phyloP scores from a whole-genome alignment of 2,888 invertebrate species.

The Eulithis testata region DNA sequence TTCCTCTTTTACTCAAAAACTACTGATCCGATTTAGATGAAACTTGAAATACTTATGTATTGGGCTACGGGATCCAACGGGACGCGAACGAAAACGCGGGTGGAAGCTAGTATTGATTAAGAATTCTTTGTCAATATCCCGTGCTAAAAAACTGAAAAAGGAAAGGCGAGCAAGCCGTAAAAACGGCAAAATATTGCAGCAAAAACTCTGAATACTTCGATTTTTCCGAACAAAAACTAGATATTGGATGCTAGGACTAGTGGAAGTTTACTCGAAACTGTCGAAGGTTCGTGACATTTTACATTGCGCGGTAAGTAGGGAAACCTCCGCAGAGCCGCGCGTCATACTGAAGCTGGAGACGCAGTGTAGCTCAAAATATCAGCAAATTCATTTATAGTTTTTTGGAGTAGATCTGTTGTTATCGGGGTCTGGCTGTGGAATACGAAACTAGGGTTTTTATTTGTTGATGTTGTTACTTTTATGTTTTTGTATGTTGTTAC shows the following conservation, averaged over 20 bases:
- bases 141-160: not conserved
- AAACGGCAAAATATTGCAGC: conserved; percentile 17
- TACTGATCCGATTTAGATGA: too few relatives aligned
- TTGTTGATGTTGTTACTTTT: not conserved
- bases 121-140: not conserved
- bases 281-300: too few relatives aligned
- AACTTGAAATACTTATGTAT: not conserved
- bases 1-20: too few relatives aligned
- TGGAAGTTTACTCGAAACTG: not conserved
- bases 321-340: too few relatives aligned
- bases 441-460: not conserved
- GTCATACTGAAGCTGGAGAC: too few relatives aligned
- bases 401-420: not conserved
- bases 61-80: too few relatives aligned
- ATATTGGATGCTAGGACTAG: conserved; percentile 3
- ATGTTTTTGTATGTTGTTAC: not conserved
- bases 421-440: not conserved
- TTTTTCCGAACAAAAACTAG: conserved; percentile 13
- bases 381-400: too few relatives aligned
- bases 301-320: too few relatives aligned
- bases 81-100: too few relatives aligned
- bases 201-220: not conserved
- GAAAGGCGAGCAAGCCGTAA: conserved; percentile 17
- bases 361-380: too few relatives aligned
- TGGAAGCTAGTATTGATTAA: not conserved